Base-by-base conservation (phyloP, 1,140 invertebrate genomes). In the Trichogramma pretiosum region DNA sequence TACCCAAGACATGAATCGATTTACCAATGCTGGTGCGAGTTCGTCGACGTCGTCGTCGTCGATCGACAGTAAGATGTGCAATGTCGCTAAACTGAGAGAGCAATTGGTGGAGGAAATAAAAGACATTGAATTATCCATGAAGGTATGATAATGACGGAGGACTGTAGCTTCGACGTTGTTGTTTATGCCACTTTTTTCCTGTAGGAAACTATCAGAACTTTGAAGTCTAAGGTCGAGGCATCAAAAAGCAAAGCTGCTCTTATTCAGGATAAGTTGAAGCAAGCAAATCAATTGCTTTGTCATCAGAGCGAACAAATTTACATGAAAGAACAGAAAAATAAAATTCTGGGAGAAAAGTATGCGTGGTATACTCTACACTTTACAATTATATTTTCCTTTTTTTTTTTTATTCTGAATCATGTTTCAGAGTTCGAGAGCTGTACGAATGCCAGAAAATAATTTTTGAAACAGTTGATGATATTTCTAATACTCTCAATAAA, bases 41-140 rank as follows among this genome's bases (percentile, higher is more conserved):
- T n/a, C n/a, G n/a, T n/a, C n/a, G n/a, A n/a, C n/a, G n/a, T n/a
- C 41, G 24, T 23, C 43, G 14, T 10, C 22, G 19, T 33, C 21
- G 18, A 16, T 43, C 30, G 34, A 44, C 7, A 44, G 11, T 5
- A 49, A 49, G 44, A 37, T 49, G 28, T 39, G 17, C 22, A 50
- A 50, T 33, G 21, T 23, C 28, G 48, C 41, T 3, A 50, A 50
- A 39, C 26, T 50, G 17, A 33, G 48, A 23, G 28, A 45, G n/a
- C 42, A 50, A 10, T 45, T 50, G 21, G 37, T 50, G 11, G 48
- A 50, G 35, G 48, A 50, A 50, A 39, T 50, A 8, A 50, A 50
- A 40, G 32, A 40, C 26, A 43, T 50, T 35, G 42, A 45, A 34
- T 8, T 50, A 13, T 34, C 42, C 1, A 19, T 50, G 21, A 50